phyloP scores from a whole-genome alignment of 1,140 invertebrate genomes.

The Camponotus floridanus region DNA sequence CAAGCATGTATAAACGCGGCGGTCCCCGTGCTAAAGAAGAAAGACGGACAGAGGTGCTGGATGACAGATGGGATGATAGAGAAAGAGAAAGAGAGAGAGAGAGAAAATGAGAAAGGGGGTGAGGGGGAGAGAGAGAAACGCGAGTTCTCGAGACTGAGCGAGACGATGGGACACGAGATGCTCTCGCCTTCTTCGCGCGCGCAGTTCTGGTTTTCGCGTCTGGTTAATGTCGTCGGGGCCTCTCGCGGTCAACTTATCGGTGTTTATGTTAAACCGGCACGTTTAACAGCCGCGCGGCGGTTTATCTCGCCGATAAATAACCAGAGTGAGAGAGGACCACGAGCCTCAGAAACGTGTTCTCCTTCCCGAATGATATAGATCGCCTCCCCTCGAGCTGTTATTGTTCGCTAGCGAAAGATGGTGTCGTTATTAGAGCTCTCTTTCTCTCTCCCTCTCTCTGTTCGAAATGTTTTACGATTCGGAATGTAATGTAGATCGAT shows the following conservation, averaged over 20 bases:
- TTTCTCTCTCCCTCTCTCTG: background rate
- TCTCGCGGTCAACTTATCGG: conserved; percentile 76
- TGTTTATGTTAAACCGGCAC: conserved; percentile 80
- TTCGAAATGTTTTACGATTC: conserved; percentile 62
- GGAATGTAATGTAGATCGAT: conserved; percentile 8
- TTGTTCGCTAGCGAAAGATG: conserved; percentile 61
- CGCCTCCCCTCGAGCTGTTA: conserved; percentile 61
- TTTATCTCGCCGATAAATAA: conserved; percentile 80
- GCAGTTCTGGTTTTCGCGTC: conserved; percentile 73
- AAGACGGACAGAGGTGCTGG: background rate
- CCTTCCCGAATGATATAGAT: conserved; percentile 41
- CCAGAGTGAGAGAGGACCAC: conserved; percentile 27
- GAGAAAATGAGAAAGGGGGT: background rate
- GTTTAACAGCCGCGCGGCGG: conserved; percentile 76
- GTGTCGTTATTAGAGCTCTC: conserved; percentile 37
- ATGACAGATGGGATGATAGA: conserved; percentile 24
- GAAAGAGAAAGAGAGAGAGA: background rate
- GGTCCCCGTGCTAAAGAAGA: conserved; percentile 43
- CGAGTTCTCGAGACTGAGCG: background rate
- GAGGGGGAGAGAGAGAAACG: background rate
- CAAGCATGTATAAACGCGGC: conserved; percentile 49
- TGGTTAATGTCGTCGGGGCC: conserved; percentile 74
- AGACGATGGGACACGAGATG: conserved; percentile 4
- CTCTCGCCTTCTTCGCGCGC: conserved; percentile 13
- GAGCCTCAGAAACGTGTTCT: conserved; percentile 38